phyloP scores from a whole-genome alignment of 2,888 invertebrate genomes.

The Heliconius erato region DNA sequence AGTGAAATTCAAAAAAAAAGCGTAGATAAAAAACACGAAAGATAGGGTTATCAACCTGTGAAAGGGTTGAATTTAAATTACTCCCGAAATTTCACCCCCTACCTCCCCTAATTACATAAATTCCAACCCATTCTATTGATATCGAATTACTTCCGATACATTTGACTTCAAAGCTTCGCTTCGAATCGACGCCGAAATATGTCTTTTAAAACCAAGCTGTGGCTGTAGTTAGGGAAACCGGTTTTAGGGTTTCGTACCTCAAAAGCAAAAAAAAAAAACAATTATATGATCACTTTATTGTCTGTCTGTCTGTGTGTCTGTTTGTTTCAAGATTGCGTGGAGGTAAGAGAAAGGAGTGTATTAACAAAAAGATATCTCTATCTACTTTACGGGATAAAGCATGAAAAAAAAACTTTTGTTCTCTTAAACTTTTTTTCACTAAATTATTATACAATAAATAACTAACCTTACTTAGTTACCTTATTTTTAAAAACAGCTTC shows the following conservation, averaged over 20 bases:
- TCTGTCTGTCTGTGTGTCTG: background rate
- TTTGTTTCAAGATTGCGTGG: background rate
- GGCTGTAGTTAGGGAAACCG: constrained; percentile 7
- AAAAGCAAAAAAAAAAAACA: background rate
- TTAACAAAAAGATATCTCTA: no score
- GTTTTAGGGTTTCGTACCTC: background rate
- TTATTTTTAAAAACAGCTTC: no score
- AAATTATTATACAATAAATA: no score
- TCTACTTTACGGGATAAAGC: no score
- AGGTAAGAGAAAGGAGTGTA: no score
- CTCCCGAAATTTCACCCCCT: background rate
- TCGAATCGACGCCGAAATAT: constrained; percentile 46
- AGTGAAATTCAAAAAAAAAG: background rate
- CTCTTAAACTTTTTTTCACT: no score
- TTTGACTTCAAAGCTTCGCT: constrained; percentile 52
- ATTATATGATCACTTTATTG: background rate
- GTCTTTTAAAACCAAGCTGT: constrained; percentile 19
- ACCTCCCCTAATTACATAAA: constrained; percentile 52
- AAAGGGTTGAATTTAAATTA: constrained; percentile 27
- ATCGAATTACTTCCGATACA: constrained; percentile 55
- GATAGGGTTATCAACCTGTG: constrained; percentile 1
- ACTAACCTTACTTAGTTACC: no score
- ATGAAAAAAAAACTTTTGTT: no score
- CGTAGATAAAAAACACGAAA: background rate
- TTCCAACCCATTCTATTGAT: constrained; percentile 53